Percentiles rank a stretch among this genome's conserved stretches.
Evolutionary conservation across 2,113 vertebrate genomes (phyloP).

Genomic region (Equus quagga): DNA sequence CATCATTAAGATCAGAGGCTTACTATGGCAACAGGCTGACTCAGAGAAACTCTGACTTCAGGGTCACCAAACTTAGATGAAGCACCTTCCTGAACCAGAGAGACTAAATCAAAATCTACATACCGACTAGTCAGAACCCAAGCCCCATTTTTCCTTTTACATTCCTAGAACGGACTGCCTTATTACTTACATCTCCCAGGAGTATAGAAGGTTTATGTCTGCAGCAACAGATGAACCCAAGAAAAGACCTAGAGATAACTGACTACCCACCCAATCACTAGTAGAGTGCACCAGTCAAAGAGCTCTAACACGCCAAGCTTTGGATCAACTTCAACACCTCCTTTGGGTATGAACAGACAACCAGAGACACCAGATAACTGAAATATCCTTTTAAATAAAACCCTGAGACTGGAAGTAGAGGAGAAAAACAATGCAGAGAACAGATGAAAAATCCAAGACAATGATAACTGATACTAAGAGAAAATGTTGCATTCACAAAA

Average conservation of each 20-base stretch:
- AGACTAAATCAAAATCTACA: not conserved
- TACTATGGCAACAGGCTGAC: not conserved
- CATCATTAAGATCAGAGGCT: not conserved
- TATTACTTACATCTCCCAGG: not conserved
- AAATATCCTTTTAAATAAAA: slow-evolving; percentile 23
- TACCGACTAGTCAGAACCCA: not conserved
- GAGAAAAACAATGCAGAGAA: not conserved
- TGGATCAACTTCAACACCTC: not conserved
- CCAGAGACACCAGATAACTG: not conserved
- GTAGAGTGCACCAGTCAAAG: not conserved
- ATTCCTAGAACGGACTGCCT: not conserved
- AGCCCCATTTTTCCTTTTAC: not conserved
- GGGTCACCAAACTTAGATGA: not conserved
- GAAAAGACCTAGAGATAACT: not conserved
- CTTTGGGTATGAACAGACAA: not conserved
- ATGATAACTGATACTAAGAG: not conserved
- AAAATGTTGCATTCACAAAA: not conserved
- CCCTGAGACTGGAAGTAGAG: not conserved
- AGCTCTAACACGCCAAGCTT: not conserved
- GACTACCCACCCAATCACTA: not conserved
- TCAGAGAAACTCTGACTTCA: not conserved
- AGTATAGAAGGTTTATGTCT: not conserved
- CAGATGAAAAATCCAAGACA: not conserved
- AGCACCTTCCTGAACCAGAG: not conserved
- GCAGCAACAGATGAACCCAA: not conserved